Conservation (phyloP, 2,888 invertebrate genomes). For the Geotrupes spiniger region DNA sequence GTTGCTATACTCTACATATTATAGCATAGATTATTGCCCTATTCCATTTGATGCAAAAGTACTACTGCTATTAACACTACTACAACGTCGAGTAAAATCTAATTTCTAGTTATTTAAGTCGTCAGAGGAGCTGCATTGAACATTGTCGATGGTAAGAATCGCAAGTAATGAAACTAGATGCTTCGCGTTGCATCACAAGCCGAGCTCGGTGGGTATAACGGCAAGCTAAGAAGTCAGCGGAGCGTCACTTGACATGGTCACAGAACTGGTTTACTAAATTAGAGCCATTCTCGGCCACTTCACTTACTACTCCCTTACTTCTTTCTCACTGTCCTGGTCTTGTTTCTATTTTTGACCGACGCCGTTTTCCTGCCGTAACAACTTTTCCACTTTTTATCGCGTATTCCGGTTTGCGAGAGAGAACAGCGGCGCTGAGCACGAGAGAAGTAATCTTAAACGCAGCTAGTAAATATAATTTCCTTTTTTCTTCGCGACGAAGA, state of each 20-base stretch:
- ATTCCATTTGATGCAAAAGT: no score
- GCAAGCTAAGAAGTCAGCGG: constrained; percentile 37
- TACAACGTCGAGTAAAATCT: no score
- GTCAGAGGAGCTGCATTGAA: no score
- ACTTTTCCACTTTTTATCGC: constrained; percentile 11
- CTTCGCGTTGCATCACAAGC: constrained; percentile 14
- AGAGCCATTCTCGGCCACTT: constrained; percentile 45
- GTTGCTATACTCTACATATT: no score
- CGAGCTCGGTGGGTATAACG: constrained; percentile 15
- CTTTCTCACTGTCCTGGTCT: constrained; percentile 45
- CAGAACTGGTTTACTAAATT: constrained; percentile 51
- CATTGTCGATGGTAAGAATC: no score
- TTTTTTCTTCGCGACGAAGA: no score
- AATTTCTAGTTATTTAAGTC: no score
- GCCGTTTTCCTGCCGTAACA: constrained; percentile 11
- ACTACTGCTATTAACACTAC: no score
- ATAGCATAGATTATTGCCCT: no score
- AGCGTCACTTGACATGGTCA: constrained; percentile 49
- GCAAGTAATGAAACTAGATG: neutral
- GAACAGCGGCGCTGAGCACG: no score
- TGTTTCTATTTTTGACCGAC: constrained; percentile 37
- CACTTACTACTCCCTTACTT: constrained; percentile 28
- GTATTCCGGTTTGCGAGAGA: constrained; percentile 12
- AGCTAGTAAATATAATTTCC: no score
- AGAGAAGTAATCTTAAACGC: no score